Base-by-base conservation (phyloP, 2,888 invertebrate genomes). In the Atrina japonica region DNA sequence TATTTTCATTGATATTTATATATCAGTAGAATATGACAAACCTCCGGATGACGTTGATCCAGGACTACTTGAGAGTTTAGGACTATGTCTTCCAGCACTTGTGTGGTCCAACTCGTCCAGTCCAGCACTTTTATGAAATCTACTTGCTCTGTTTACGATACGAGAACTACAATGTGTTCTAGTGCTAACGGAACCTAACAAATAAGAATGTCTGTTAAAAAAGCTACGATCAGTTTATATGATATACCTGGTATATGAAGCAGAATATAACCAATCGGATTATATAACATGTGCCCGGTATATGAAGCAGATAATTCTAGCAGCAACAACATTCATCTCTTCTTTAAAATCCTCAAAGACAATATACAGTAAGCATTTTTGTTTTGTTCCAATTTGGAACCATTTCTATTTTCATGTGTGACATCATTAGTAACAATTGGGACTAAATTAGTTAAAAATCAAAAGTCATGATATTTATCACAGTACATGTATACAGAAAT, bases 101-200 rank as follows among this genome's bases (percentile, higher is more conserved):
- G 82, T 68, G 47, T 83, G 82, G 25, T 87, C 86, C 47, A 88
- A 83, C 60, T 92, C 91, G 82, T 92, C 92, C 53, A 99, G 92
- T 16, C 99, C 99, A 71, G 99, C 98, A 81, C 97, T 97, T 86
- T 97, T 94, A 90, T 98, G 98, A 93, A 98, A 99, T 85, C 97
- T 93, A 77, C 97, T 97, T 88, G 97, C 93, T 81, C 97, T 94
- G 92, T 99, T 89, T 21, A 90, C 90, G 21, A 90, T 88, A 88
- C 97, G 95, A 72, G 96, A 94, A 70, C 96, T 95, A n/a, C 96
- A 95, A 92, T 99, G 99, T 0, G 99, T 99, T 78, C 99, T 93
- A 65, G 96, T 95, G 69, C 95, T 96, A 77, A 96, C 94, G 66
- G 95, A 93, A 60, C 99, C 91, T 91, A 72, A 59, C 16, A 59